These are phyloP conservation scores for Huso huso DNA, from an alignment of 2,797 vertebrate species.

Conservation along the genomic window DNA sequence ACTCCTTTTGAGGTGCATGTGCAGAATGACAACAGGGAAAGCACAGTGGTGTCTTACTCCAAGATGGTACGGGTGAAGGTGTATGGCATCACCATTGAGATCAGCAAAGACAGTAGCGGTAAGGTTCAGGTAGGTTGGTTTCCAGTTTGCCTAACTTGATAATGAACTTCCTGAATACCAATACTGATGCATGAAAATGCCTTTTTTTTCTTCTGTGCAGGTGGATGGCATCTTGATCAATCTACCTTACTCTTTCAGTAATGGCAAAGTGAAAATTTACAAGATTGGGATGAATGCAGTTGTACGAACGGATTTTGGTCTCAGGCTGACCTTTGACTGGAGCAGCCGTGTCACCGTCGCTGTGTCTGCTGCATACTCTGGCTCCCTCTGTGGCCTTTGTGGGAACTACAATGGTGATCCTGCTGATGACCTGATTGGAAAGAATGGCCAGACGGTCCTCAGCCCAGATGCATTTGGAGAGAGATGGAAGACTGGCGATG, in stretches of 20 bases:
- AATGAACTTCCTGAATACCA: background rate
- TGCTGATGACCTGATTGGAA: conserved; percentile 26
- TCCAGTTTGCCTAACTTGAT: background rate
- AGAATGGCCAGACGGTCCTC: background rate
- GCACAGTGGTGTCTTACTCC: conserved; percentile 31
- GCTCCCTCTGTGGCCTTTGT: conserved; percentile 48
- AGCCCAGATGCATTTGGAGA: conserved; percentile 20
- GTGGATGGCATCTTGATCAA: conserved; percentile 37
- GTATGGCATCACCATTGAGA: conserved; percentile 25
- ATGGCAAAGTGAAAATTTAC: conserved; percentile 39
- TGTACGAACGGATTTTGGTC: conserved; percentile 35
- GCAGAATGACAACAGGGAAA: conserved; percentile 31
- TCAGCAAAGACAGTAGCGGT: conserved; percentile 34
- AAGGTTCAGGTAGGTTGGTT: conserved; percentile 36
- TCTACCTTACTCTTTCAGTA: conserved; percentile 35
- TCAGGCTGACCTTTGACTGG: conserved; percentile 41
- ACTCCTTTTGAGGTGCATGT: conserved; percentile 34
- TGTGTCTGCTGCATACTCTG: conserved; percentile 40
- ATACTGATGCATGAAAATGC: too few species aligned
- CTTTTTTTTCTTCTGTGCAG: conserved; percentile 19
- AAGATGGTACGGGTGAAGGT: conserved; percentile 30
- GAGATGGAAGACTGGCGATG: conserved; percentile 41
- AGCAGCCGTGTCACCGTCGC: conserved; percentile 34
- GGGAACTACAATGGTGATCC: conserved; percentile 40
- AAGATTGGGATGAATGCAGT: conserved; percentile 36